Conservation (phyloP, 2,888 invertebrate species). For the Schrankia costaestrigalis region DNA sequence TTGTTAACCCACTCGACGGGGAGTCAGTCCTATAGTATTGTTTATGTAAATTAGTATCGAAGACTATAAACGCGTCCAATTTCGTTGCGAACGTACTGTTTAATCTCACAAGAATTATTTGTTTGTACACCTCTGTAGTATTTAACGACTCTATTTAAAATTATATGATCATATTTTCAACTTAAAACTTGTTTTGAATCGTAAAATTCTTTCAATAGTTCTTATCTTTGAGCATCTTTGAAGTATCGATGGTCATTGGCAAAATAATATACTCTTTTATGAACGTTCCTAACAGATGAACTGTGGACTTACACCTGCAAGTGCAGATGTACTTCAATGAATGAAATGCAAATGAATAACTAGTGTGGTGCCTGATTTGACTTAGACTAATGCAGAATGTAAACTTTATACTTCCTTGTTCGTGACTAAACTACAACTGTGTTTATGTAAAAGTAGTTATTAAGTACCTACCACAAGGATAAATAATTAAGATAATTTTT, state of each 20-base stretch:
- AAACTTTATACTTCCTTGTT: neutral
- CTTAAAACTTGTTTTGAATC: slow-evolving; percentile 5
- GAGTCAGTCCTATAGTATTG: slow-evolving; percentile 25
- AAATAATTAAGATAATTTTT: too few species aligned
- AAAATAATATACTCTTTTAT: slow-evolving; percentile 16
- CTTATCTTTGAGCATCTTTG: slow-evolving; percentile 17
- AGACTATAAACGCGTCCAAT: slow-evolving; percentile 19
- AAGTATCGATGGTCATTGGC: slow-evolving; percentile 6
- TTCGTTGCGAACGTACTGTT: slow-evolving; percentile 20
- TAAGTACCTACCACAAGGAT: too few species aligned
- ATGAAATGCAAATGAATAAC: slow-evolving; percentile 21
- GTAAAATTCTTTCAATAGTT: slow-evolving; percentile 7
- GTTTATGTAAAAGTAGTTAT: neutral
- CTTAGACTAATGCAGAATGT: slow-evolving; percentile 12
- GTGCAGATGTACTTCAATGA: slow-evolving; percentile 20
- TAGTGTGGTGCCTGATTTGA: slow-evolving; percentile 25
- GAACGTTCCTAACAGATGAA: slow-evolving; percentile 19
- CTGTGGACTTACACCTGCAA: slow-evolving; percentile 27
- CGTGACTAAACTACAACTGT: neutral
- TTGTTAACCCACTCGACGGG: slow-evolving; percentile 36
- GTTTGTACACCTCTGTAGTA: slow-evolving; percentile 13
- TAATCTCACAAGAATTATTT: slow-evolving; percentile 18
- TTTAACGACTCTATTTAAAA: slow-evolving; percentile 22
- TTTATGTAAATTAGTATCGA: slow-evolving; percentile 32
- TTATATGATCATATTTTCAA: slow-evolving; percentile 3